Evolutionary conservation across 2,888 invertebrate genomes (phyloP), one percentile per base, ranked within the genome.

Genomic region (Dioctria linearis): DNA sequence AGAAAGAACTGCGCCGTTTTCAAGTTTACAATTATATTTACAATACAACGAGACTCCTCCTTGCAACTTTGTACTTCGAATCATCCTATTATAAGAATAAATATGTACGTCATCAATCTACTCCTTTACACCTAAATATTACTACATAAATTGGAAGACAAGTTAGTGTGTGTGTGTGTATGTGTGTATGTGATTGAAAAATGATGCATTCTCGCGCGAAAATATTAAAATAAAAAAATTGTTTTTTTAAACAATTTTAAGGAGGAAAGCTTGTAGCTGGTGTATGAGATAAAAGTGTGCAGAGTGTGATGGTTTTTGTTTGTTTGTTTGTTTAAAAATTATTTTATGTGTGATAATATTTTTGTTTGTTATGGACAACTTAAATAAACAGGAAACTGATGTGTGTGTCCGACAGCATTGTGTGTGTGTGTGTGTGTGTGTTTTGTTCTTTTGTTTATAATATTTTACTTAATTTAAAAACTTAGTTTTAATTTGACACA

Each of bases 61-160:
- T 40, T 63, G 63, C 63, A 57, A 42, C 76, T 76, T 76, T 76
- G 76, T 76, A 76, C 76, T 76, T 61, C 63, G 63, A 61, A 61
- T 63, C 76, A 39, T 76, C 40, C 46, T 63, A 76, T 76, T 76
- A 43, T n/a, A 76, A 25, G 25, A 25, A 63, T 76, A 63, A 61
- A 76, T 76, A 76, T 61, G 46, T 25, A 25, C 25, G 25, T 46
- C 63, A 63, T 63, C n/a, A 39, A 49, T 76, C 46, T 25, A 25
- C 25, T 76, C 61, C 37, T 63, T 49, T 54, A 42, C 66, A 61
- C 73, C 42, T 73, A 73, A 73, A 40, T 51, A 25, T 25, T 25
- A 25, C 25, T 25, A 25, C 25, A 25, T 73, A 37, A 42, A 59
- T 40, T 73, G 73, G 73, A 73, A 73, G 73, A 73, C 73, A 42